Base-by-base conservation (phyloP, 2,113 vertebrate species). In the Ctenodactylus gundi region DNA sequence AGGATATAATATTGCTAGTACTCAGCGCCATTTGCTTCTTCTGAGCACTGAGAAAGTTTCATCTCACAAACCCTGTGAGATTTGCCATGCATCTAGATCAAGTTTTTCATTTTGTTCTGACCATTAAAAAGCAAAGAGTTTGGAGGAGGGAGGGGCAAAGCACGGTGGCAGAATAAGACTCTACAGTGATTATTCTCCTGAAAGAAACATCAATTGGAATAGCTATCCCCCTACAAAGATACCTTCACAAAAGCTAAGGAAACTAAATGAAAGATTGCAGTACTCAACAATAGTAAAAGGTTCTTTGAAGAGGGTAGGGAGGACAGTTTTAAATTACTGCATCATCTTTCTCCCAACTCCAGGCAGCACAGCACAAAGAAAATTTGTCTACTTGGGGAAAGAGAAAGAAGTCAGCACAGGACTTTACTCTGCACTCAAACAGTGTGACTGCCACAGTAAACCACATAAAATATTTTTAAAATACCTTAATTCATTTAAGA, bases 11-110 rank as follows among this genome's bases (percentile, higher is more conserved):
- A 83, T 15, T 27, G 53, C 21, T 83, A 29, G 29, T 68, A 23
- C 60, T 96, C 36, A 83, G 27, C 55, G 75, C 15, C 53, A 88
- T 46, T 92, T 84, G 58, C 53, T 94, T 93, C 58, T 93, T 58
- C 58, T 81, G 34, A 93, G 6, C 44, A 65, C 73, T 34, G 41
- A 55, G n/a, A 58, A 70, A 44, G 31, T 62, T 36, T 95, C 51
- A 67, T 62, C 57, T 73, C 6, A 87, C 31, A 86, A 67, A 83
- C n/a, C 64, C 62, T 81, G 10, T 85, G 67, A 82, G 27, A 60
- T 60, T 86, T 92, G 41, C 44, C 83, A 55, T 34, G n/a, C n/a
- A n/a, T n/a, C n/a, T n/a, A 34, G 62, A 72, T 51, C 9, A 51
- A 49, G 34, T 49, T 82, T 94, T 85, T 46, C 6, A 83, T 87